Percentiles rank a stretch among this genome's conserved stretches.
Evolutionary conservation across 2,797 vertebrate species (phyloP).

Genomic region (Myiotriccus ornatus): DNA sequence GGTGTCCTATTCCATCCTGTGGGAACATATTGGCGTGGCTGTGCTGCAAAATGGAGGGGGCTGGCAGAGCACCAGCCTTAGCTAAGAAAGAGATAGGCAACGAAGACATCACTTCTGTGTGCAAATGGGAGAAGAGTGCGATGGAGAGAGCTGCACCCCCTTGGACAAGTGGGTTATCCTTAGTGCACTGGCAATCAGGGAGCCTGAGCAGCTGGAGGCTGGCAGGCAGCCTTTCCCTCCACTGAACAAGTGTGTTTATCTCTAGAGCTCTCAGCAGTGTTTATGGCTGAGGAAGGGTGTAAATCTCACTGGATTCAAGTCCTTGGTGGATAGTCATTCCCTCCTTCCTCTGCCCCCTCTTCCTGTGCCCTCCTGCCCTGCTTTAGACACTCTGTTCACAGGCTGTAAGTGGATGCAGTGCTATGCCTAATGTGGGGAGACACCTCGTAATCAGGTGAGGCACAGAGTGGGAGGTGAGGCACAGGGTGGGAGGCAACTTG

Average conservation of each 20-base stretch:
- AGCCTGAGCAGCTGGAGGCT: slow-evolving; percentile 6
- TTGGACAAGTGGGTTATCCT: not conserved
- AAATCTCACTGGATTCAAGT: slow-evolving; percentile 28
- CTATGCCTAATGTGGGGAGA: not conserved
- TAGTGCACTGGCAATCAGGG: not conserved
- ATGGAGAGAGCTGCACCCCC: not conserved
- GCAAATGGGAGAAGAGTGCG: not conserved
- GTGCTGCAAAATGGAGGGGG: not conserved
- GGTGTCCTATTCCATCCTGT: not conserved
- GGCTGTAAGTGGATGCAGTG: not conserved
- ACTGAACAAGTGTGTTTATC: not conserved
- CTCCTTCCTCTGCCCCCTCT: not conserved
- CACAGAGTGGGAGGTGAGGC: not conserved
- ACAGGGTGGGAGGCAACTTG: not conserved
- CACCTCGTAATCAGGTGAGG: not conserved
- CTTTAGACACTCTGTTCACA: not conserved
- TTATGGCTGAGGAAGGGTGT: not conserved
- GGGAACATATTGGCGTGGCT: not conserved
- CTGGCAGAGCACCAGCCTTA: not conserved
- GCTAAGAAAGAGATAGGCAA: not conserved
- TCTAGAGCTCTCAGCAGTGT: not conserved
- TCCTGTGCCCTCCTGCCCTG: not conserved
- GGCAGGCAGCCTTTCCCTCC: not conserved
- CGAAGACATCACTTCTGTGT: not conserved
- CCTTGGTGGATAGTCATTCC: slow-evolving; percentile 10